These are phyloP conservation scores for Triops cancriformis DNA, from an alignment of 1,140 invertebrate genomes.

Conservation along the genomic window DNA sequence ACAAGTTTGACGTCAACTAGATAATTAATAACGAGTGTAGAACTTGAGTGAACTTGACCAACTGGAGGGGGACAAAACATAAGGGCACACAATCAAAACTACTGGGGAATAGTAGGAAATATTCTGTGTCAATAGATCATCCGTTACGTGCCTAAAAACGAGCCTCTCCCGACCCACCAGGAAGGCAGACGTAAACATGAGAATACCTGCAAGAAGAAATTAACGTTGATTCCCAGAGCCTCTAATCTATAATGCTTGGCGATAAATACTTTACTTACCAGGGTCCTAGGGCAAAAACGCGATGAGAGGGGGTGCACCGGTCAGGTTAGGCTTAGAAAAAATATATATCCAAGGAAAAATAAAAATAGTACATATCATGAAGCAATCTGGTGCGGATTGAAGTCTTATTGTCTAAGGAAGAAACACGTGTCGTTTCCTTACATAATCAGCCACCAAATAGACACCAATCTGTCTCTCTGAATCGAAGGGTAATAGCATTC, in stretches of 20 bases:
- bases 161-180: neutral
- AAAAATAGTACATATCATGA: too few species aligned
- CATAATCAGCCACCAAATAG: too few species aligned
- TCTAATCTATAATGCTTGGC: neutral
- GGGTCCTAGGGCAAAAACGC: neutral
- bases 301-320: neutral
- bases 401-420: too few species aligned
- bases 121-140: neutral
- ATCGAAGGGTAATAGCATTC: too few species aligned
- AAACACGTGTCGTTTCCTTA: too few species aligned
- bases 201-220: neutral
- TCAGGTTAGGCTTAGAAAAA: too few species aligned
- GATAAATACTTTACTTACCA: neutral
- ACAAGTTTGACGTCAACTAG: neutral
- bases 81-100: neutral
- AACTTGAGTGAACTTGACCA: neutral
- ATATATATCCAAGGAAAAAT: too few species aligned
- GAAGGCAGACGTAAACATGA: neutral
- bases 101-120: neutral
- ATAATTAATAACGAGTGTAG: neutral
- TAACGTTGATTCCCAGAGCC: slow-evolving; percentile 13
- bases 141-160: neutral
- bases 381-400: too few species aligned
- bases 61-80: neutral
- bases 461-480: too few species aligned